Evolutionary conservation across 2,888 invertebrate species (phyloP).

Genomic region (Acleris literana): DNA sequence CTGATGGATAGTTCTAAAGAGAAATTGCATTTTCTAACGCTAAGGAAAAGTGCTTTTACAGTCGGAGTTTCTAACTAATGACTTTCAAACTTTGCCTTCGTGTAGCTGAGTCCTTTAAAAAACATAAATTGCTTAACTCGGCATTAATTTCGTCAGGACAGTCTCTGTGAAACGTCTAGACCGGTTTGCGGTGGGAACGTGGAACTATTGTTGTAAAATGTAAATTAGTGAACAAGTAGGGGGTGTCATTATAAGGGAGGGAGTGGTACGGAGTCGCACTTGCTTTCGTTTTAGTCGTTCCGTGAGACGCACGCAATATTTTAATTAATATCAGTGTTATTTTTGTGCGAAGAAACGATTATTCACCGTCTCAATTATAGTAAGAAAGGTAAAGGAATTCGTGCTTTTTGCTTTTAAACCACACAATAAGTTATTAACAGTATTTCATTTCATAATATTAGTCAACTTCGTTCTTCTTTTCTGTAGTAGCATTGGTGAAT

Average conservation of each 20-base stretch:
- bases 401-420: too few species aligned
- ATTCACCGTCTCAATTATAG: too few species aligned
- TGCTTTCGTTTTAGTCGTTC: constrained; percentile 51
- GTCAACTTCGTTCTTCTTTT: too few species aligned
- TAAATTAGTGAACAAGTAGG: constrained; percentile 69
- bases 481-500: too few species aligned
- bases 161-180: constrained; percentile 8
- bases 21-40: constrained; percentile 15
- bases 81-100: constrained; percentile 13
- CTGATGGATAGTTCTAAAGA: neutral
- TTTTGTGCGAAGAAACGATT: too few species aligned
- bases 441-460: too few species aligned
- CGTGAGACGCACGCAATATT: constrained; percentile 60
- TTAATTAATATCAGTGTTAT: constrained; percentile 11
- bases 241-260: constrained; percentile 68
- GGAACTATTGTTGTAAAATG: constrained; percentile 69
- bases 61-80: constrained; percentile 3
- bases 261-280: constrained; percentile 70
- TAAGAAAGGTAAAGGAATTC: too few species aligned
- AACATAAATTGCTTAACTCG: neutral
- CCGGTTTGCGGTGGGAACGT: constrained; percentile 51
- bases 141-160: constrained; percentile 9
- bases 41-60: neutral
- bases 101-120: neutral
- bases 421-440: too few species aligned